phyloP scores from a whole-genome alignment of 1,140 invertebrate genomes.

The Chelonus insularis region DNA sequence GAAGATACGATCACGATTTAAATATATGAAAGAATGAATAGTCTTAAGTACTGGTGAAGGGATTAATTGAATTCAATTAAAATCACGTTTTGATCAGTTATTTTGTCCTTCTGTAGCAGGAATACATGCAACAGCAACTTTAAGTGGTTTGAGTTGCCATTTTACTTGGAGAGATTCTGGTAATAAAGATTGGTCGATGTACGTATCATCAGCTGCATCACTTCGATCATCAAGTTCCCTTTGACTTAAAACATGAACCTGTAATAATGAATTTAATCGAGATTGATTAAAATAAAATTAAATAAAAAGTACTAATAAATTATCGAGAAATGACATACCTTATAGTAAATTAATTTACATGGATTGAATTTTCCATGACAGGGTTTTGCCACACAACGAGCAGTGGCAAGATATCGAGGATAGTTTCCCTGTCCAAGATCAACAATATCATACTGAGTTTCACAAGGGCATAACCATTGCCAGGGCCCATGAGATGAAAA shows the following conservation, averaged over 20 bases:
- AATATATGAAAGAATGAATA: no score
- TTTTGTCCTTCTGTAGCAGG: slow-evolving; percentile 21
- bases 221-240: slow-evolving; percentile 29
- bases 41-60: no score
- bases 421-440: slow-evolving; percentile 40
- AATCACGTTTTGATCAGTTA: no score
- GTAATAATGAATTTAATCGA: not conserved
- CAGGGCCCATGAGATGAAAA: slow-evolving; percentile 4
- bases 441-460: slow-evolving; percentile 33
- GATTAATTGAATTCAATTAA: no score
- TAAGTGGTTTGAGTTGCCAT: slow-evolving; percentile 41
- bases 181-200: slow-evolving; percentile 31
- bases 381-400: slow-evolving; percentile 32
- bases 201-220: slow-evolving; percentile 18
- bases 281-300: not conserved
- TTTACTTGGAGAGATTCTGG: slow-evolving; percentile 37
- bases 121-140: slow-evolving; percentile 38
- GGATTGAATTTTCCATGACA: slow-evolving; percentile 34
- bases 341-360: slow-evolving; percentile 38
- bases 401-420: slow-evolving; percentile 37
- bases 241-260: slow-evolving; percentile 39
- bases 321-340: slow-evolving; percentile 25
- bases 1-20: no score
- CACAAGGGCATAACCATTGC: slow-evolving; percentile 33
- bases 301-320: not conserved